phyloP scores from a whole-genome alignment of 2,888 invertebrate species.

The Thysanoteuthis rhombus region DNA sequence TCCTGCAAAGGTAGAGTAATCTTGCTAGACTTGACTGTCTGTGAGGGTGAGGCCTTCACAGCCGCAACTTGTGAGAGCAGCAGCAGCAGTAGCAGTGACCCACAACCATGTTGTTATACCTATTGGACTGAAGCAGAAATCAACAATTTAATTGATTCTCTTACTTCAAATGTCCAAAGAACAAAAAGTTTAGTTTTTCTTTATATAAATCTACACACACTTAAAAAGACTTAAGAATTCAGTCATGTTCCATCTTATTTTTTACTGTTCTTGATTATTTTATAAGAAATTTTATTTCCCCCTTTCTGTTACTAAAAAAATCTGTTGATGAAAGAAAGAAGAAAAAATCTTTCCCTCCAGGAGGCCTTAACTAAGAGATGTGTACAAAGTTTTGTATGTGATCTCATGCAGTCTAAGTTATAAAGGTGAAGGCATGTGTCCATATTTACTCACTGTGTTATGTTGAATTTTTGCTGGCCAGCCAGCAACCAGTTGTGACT shows the following conservation, averaged over 20 bases:
- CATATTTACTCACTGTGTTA: constrained; percentile 13
- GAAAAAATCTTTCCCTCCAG: not conserved
- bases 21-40: not conserved
- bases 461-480: not conserved
- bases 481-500: not conserved
- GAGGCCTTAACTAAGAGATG: constrained; percentile 12
- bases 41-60: not conserved
- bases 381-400: constrained; percentile 19
- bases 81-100: not conserved
- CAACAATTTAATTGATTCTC: not conserved
- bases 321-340: constrained; percentile 12
- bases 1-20: not conserved
- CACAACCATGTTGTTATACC: not conserved
- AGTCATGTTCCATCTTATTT: not conserved
- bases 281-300: not conserved
- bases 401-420: constrained; percentile 24
- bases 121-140: not conserved
- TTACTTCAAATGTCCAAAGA: not conserved
- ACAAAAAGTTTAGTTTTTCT: not conserved
- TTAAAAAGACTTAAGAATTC: not conserved
- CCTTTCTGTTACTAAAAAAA: not conserved
- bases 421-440: constrained; percentile 27
- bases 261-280: not conserved
- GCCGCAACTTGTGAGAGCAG: not conserved
- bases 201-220: not conserved